A percentile compares a stretch with the other conserved stretches of the same genome.
Evolutionary conservation across 2,113 vertebrate species (phyloP).

Genomic region (Todiramphus chloris): DNA sequence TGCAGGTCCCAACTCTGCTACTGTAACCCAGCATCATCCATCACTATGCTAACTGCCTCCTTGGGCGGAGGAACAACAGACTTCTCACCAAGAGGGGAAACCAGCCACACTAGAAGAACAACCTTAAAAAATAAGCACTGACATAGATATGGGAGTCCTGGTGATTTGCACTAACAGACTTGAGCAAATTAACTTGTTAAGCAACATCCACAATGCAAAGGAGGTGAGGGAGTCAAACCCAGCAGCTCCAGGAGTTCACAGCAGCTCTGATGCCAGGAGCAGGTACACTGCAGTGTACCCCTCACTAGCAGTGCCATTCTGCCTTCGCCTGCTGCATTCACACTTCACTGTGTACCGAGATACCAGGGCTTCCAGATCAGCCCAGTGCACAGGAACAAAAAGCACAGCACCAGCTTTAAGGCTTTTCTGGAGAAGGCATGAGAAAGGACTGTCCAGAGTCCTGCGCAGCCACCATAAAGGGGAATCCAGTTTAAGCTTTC

Average conservation of each 20-base stretch:
- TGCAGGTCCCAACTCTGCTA: background rate
- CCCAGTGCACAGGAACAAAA: background rate
- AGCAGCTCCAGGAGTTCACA: background rate
- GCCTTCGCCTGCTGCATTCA: background rate
- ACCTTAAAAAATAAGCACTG: background rate
- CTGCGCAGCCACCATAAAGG: background rate
- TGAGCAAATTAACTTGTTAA: background rate
- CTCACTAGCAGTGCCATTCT: rapidly evolving
- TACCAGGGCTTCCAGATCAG: background rate
- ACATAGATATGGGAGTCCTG: background rate
- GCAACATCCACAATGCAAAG: background rate
- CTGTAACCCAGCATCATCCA: background rate
- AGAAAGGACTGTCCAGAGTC: background rate
- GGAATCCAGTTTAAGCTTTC: background rate
- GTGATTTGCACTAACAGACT: background rate
- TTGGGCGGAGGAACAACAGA: background rate
- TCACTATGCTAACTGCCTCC: background rate
- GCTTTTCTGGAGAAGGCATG: background rate
- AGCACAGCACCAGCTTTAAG: background rate
- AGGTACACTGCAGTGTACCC: background rate
- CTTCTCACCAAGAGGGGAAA: background rate
- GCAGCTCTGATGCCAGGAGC: background rate
- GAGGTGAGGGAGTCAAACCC: background rate
- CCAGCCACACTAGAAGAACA: background rate
- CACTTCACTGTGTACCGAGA: background rate